These are phyloP conservation scores for Tyrophagus putrescentiae DNA, from an alignment of 1,140 invertebrate genomes.

Conservation along the genomic window DNA sequence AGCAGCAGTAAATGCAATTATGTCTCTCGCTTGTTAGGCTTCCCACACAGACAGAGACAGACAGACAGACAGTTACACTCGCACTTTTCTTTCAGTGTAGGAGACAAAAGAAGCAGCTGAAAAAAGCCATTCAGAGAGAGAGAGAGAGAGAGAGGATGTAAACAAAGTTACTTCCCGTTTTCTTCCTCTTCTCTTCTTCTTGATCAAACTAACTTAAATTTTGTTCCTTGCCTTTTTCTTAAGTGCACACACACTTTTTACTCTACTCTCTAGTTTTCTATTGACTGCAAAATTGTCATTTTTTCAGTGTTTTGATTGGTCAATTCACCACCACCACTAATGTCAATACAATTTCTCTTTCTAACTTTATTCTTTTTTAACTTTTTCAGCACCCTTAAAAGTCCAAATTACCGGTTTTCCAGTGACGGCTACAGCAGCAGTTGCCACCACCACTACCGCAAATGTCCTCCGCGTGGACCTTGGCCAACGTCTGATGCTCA, in stretches of 20 bases:
- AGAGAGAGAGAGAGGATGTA: neutral
- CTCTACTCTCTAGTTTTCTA: neutral
- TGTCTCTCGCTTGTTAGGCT: too few species aligned
- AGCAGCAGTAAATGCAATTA: too few species aligned
- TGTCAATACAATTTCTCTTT: neutral
- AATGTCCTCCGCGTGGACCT: conserved; percentile 20
- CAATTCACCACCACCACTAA: too few species aligned
- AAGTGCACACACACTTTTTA: neutral
- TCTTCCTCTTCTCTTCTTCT: neutral
- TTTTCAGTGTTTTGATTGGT: neutral
- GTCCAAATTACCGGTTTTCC: conserved; percentile 16
- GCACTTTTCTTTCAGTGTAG: neutral
- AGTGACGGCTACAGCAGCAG: too few species aligned
- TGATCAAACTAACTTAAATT: neutral
- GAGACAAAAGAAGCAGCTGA: too few species aligned
- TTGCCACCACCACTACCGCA: too few species aligned
- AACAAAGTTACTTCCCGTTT: neutral
- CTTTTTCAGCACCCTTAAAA: conserved; percentile 8
- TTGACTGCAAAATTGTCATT: neutral
- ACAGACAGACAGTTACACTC: too few species aligned
- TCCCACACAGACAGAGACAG: too few species aligned
- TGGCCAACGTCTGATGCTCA: conserved; percentile 20
- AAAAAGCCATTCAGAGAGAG: neutral
- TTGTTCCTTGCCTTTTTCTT: neutral
- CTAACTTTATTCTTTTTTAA: neutral